A percentile compares a stretch with the other conserved stretches of the same genome.
Conservation (phyloP, 2,113 vertebrate species). For the Tonatia bakeri region DNA sequence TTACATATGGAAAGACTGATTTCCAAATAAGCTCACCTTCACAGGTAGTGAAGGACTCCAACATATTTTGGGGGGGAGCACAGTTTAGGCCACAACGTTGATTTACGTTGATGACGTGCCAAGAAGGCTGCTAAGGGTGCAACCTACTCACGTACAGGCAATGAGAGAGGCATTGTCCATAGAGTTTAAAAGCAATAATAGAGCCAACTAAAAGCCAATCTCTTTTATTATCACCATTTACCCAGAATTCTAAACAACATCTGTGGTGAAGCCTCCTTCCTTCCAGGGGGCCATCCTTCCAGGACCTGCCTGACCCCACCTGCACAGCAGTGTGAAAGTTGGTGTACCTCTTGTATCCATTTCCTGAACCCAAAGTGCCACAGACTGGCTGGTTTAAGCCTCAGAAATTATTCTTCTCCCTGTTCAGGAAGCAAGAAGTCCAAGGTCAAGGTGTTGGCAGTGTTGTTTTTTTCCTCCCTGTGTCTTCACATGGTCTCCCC, state of each 20-base stretch:
- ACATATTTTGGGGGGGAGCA: neutral
- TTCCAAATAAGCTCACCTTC: neutral
- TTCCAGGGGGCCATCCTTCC: neutral
- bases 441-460: neutral
- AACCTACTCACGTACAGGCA: neutral
- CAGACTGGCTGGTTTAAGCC: neutral
- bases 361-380: neutral
- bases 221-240: neutral
- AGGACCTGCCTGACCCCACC: accelerated
- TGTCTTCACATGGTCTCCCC: neutral
- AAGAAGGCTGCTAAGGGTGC: too few species aligned
- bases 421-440: neutral
- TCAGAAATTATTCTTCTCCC: neutral
- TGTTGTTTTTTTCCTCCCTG: neutral
- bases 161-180: neutral
- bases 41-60: neutral
- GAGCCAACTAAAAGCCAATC: neutral
- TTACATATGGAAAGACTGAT: neutral
- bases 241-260: neutral
- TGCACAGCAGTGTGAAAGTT: neutral
- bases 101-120: neutral
- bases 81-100: neutral
- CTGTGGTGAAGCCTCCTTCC: neutral
- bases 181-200: neutral
- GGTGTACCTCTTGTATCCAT: accelerated